Evolutionary conservation across 92 coral and sea anemone species (phyloP), one percentile per base, ranked within the genome.

Genomic region (Galaxea fascicularis): DNA sequence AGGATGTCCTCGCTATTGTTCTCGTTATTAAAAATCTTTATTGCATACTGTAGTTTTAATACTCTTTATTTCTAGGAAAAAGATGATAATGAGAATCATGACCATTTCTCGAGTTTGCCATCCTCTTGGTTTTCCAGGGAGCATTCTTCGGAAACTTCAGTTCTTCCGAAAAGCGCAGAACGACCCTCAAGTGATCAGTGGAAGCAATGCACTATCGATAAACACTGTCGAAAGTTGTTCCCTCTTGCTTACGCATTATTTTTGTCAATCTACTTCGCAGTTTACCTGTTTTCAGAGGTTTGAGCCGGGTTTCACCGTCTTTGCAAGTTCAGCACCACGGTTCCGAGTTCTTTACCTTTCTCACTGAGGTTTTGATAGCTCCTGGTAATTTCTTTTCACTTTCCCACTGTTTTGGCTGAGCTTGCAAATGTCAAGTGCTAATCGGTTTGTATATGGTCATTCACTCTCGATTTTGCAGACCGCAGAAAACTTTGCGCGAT

Each of bases 191-290:
- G 14, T 26, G 14, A 15, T 26, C 72, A 46, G 47, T 60, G 73
- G 1, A 24, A 78, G 47, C 83, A 72, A 31, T 44, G 47, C 18
- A 9, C 26, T 0, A 47, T 78, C 28, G 83, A 78, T 21, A 64
- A 25, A 46, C 83, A 49, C 72, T 45, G 83, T 21, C 17, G 83
- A 26, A 65, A 41, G 45, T 27, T 78, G 47, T 78, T 78, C 65
- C 83, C 83, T 25, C 9, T 78, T 20, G 63, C 83, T 4, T 78
- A 78, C 47, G 73, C 62, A 0, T 30, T 63, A 22, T 78, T 9
- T 17, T 52, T 78, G 29, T 44, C 45, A 45, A 65, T 78, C 11
- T 78, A 78, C 73, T 78, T 78, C 47, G 51, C 56, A n/a, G 45
- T 78, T 46, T 78, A 78, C 60, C 26, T 24, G 45, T 45, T 63